phyloP scores from a whole-genome alignment of 2,888 invertebrate species.

The Hesperia comma region DNA sequence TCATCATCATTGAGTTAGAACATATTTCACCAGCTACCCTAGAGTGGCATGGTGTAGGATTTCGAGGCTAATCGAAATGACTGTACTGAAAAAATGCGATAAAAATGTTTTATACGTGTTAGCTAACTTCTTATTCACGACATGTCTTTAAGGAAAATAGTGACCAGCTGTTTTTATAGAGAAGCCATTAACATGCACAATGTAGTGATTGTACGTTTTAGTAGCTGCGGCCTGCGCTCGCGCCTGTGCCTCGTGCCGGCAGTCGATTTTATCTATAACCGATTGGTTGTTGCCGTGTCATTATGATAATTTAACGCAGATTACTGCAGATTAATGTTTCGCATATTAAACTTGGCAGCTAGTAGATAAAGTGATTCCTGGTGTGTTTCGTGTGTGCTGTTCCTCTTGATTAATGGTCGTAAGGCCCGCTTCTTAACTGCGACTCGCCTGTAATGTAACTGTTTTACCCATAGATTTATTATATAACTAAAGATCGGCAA shows the following conservation, averaged over 20 bases:
- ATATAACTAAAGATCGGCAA: too few species aligned
- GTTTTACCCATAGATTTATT: too few species aligned
- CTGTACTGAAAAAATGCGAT: too few species aligned
- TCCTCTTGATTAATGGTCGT: too few species aligned
- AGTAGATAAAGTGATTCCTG: not conserved
- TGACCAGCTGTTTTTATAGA: not conserved
- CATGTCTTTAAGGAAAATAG: not conserved
- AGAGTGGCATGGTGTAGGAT: too few species aligned
- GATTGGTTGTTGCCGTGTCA: not conserved
- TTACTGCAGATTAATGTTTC: not conserved
- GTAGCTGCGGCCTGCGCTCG: not conserved
- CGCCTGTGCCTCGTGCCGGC: not conserved
- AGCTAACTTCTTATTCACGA: not conserved
- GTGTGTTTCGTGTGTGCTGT: not conserved
- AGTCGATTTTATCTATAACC: not conserved
- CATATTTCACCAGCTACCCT: too few species aligned
- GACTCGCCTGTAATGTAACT: too few species aligned
- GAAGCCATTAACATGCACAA: not conserved
- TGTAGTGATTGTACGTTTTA: not conserved
- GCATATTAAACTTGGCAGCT: not conserved
- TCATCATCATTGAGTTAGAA: too few species aligned
- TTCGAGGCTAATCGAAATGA: too few species aligned
- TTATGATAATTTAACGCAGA: conserved; percentile 1
- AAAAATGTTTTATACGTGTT: not conserved
- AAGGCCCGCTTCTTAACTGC: too few species aligned